Evolutionary conservation across 2,797 vertebrate genomes (phyloP).

Genomic region (Chanos chanos): DNA sequence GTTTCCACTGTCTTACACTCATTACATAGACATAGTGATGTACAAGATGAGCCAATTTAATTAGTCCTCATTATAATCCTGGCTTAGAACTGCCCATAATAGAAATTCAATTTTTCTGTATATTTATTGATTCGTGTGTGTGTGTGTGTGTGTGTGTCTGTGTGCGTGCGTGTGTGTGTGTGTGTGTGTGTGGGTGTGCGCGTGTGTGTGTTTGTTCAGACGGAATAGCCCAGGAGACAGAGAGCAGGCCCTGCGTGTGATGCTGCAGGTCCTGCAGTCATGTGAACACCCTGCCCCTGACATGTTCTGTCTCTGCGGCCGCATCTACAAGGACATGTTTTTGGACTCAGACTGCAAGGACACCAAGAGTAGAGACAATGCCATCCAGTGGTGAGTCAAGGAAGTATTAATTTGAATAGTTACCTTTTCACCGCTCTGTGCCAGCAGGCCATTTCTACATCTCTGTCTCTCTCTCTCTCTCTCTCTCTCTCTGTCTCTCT

Average conservation of each 20-base stretch:
- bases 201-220: slow-evolving; percentile 59
- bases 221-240: slow-evolving; percentile 85
- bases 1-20: slow-evolving; percentile 13
- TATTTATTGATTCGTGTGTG: too few relatives aligned
- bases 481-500: too few relatives aligned
- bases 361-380: slow-evolving; percentile 79
- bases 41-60: too few relatives aligned
- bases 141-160: too few relatives aligned
- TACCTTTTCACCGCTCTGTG: too few relatives aligned
- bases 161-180: neutral
- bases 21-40: slow-evolving; percentile 11
- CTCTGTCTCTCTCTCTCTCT: too few relatives aligned
- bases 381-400: slow-evolving; percentile 83
- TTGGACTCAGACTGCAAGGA: slow-evolving; percentile 91
- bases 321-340: slow-evolving; percentile 97
- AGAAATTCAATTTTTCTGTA: too few relatives aligned
- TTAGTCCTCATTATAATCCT: too few relatives aligned
- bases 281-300: slow-evolving; percentile 89
- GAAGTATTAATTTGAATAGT: neutral
- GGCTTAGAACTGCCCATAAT: too few relatives aligned
- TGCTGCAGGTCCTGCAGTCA: slow-evolving; percentile 85
- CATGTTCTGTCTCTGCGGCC: slow-evolving; percentile 95
- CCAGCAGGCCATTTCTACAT: too few relatives aligned
- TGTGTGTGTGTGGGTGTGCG: neutral
- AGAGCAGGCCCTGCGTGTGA: slow-evolving; percentile 85